Conservation (phyloP, 53 echinoderm and acorn worm species). For the Actinopyga echinites region DNA sequence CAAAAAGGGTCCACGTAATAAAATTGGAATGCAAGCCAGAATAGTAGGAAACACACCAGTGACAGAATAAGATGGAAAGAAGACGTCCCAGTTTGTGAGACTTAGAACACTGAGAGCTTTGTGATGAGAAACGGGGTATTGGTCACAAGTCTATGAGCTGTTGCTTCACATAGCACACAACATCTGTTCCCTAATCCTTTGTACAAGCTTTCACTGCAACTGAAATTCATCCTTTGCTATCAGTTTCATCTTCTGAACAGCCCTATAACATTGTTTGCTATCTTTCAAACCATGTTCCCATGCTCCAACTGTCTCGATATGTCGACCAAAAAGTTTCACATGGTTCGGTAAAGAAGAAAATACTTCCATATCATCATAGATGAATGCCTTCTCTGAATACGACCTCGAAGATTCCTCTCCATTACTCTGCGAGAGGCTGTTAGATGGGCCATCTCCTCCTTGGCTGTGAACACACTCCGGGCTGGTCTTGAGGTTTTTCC, state of each 20-base stretch:
- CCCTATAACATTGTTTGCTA: not conserved
- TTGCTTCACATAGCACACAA: too few species aligned
- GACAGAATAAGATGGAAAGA: too few species aligned
- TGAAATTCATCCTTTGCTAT: not conserved
- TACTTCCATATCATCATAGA: not conserved
- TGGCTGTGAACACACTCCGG: not conserved
- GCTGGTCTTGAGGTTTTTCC: not conserved
- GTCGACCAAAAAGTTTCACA: not conserved
- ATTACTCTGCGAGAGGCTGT: not conserved
- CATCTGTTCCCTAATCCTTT: too few species aligned
- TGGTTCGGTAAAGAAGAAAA: not conserved
- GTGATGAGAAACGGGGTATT: too few species aligned
- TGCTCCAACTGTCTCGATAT: not conserved
- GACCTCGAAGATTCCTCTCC: not conserved
- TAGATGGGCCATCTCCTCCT: not conserved
- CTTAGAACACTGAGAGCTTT: too few species aligned
- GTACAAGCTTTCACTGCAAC: not conserved
- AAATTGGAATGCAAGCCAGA: too few species aligned
- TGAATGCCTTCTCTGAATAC: not conserved
- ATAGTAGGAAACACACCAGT: too few species aligned
- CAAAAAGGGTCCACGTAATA: too few species aligned
- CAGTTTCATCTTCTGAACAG: conserved; percentile 6
- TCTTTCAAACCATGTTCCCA: conserved; percentile 18
- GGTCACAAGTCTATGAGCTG: too few species aligned
- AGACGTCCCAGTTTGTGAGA: too few species aligned